A percentile compares a stretch with the other conserved stretches of the same genome.
phyloP scores from a whole-genome alignment of 1,140 invertebrate species.

The Cotesia glomerata region DNA sequence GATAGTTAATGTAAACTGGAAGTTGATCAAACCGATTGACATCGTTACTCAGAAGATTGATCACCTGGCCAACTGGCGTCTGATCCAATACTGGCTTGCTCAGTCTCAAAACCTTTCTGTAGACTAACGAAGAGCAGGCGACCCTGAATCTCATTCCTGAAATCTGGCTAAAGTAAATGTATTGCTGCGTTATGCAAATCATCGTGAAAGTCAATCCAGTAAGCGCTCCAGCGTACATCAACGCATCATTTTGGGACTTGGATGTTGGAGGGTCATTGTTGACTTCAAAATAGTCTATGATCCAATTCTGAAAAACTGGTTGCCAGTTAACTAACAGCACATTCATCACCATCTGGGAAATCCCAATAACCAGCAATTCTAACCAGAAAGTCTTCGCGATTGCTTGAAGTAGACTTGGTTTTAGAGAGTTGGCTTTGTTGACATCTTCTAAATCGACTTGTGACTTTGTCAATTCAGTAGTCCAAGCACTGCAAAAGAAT shows the following conservation, averaged over 20 bases:
- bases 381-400: conserved; percentile 59
- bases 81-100: conserved; percentile 69
- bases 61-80: conserved; percentile 81
- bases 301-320: conserved; percentile 63
- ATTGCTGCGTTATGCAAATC: conserved; percentile 60
- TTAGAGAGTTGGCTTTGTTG: conserved; percentile 49
- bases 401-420: conserved; percentile 58
- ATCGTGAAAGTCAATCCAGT: conserved; percentile 44
- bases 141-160: conserved; percentile 69
- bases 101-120: conserved; percentile 71
- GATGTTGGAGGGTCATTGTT: neutral
- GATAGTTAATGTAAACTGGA: conserved; percentile 63
- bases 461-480: too few relatives aligned
- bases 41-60: conserved; percentile 86
- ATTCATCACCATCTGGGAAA: conserved; percentile 52
- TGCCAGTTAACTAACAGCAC: conserved; percentile 50
- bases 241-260: conserved; percentile 43
- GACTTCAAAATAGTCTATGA: conserved; percentile 66
- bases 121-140: conserved; percentile 68
- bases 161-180: conserved; percentile 54
- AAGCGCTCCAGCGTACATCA: conserved; percentile 54
- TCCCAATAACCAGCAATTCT: conserved; percentile 54
- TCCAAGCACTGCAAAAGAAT: too few relatives aligned
- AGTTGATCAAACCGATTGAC: conserved; percentile 68
- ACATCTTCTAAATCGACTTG: neutral